These are phyloP conservation scores for Oreotrochilus melanogaster DNA, from an alignment of 2,113 vertebrate species.

Conservation along the genomic window DNA sequence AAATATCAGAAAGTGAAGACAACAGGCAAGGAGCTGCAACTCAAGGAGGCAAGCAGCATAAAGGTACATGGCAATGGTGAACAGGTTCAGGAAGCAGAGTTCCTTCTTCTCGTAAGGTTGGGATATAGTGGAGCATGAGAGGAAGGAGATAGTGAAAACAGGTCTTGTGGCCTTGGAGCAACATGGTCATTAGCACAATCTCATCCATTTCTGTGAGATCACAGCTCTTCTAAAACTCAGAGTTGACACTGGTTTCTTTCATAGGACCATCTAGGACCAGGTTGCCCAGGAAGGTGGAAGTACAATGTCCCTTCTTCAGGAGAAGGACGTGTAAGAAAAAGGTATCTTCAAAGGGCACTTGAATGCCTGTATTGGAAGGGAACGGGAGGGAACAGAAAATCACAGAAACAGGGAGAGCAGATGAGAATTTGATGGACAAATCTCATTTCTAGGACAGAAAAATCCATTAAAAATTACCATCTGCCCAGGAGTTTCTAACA, in stretches of 20 bases:
- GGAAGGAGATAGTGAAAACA: not conserved
- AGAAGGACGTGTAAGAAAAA: not conserved
- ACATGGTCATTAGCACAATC: rapidly evolving
- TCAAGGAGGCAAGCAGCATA: not conserved
- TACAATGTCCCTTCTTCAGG: not conserved
- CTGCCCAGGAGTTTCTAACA: conserved; percentile 32
- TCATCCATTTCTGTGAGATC: not conserved
- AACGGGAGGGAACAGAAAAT: not conserved
- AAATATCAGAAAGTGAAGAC: not conserved
- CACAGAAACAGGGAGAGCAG: not conserved
- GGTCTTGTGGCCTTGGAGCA: not conserved
- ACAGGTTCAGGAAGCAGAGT: not conserved
- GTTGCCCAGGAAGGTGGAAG: not conserved
- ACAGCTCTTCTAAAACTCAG: not conserved
- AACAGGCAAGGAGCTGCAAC: not conserved
- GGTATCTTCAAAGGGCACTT: not conserved
- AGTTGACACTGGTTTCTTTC: not conserved
- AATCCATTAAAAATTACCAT: conserved; percentile 14
- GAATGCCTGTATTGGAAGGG: not conserved
- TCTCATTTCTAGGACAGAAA: not conserved
- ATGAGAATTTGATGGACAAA: conserved; percentile 24
- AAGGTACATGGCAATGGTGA: not conserved
- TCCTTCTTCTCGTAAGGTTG: not conserved
- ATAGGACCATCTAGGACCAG: not conserved
- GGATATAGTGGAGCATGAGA: not conserved